Evolutionary conservation across 2,797 vertebrate genomes (phyloP).

Genomic region (Varecia variegata): DNA sequence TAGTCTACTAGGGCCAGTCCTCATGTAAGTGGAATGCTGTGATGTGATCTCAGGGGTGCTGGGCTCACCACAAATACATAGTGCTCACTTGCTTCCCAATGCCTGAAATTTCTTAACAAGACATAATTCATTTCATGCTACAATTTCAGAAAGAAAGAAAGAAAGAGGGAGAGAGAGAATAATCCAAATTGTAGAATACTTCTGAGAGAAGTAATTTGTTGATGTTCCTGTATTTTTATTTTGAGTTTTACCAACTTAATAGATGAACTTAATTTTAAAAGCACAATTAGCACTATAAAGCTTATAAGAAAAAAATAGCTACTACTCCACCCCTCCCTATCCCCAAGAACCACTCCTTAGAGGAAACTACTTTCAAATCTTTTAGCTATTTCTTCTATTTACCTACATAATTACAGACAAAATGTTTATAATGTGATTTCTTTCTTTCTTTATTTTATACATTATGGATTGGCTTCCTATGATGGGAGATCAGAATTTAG

Average conservation of each 20-base stretch:
- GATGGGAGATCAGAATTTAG: not conserved
- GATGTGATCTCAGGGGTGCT: constrained; percentile 11
- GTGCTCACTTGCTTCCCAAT: not conserved
- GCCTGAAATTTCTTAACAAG: constrained; percentile 35
- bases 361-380: not conserved
- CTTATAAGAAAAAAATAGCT: constrained; percentile 34
- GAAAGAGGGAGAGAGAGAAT: not conserved
- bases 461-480: not conserved
- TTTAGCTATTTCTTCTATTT: constrained; percentile 35
- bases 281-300: not conserved
- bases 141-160: not conserved
- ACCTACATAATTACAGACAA: not conserved
- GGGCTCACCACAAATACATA: not conserved
- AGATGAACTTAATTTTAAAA: constrained; percentile 41
- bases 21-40: constrained; percentile 18
- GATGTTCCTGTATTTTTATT: not conserved
- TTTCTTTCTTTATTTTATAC: not conserved
- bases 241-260: constrained; percentile 26
- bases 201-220: not conserved
- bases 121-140: constrained; percentile 12
- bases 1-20: not conserved
- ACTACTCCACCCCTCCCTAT: not conserved
- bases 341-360: not conserved
- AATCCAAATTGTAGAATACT: not conserved
- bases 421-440: not conserved